Conservation (phyloP, 2,888 invertebrate genomes). For the Mimas tiliae region DNA sequence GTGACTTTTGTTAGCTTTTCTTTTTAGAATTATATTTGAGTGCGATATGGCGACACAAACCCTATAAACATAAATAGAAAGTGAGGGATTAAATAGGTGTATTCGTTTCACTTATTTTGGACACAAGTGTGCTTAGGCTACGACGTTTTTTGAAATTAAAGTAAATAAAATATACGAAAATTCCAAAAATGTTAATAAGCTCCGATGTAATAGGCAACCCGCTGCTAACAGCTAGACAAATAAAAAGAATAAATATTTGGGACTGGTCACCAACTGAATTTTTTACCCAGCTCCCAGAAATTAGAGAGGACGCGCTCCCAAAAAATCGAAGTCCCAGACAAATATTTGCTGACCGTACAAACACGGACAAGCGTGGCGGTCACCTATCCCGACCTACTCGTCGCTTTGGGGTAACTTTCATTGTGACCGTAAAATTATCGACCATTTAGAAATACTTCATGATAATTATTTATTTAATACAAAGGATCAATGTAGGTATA, state of each 20-base stretch:
- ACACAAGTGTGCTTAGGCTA: too few relatives aligned
- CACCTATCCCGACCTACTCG: background rate
- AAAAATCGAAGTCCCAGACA: slow-evolving; percentile 21
- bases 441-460: too few relatives aligned
- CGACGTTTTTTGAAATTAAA: too few relatives aligned
- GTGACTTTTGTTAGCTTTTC: too few relatives aligned
- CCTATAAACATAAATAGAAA: too few relatives aligned
- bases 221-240: background rate
- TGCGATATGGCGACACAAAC: too few relatives aligned
- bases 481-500: too few relatives aligned
- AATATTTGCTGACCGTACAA: slow-evolving; percentile 7
- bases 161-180: background rate
- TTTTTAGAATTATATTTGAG: too few relatives aligned
- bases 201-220: background rate
- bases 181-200: background rate
- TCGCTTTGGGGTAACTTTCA: background rate
- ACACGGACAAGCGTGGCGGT: background rate
- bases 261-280: slow-evolving; percentile 9
- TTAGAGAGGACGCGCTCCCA: slow-evolving; percentile 19
- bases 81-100: too few relatives aligned
- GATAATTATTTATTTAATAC: too few relatives aligned
- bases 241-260: slow-evolving; percentile 19
- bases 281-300: slow-evolving; percentile 20
- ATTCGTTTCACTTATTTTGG: too few relatives aligned
- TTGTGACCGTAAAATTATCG: slow-evolving; percentile 7